phyloP scores from a whole-genome alignment of 2,888 invertebrate species.

The Drosophila birchii region DNA sequence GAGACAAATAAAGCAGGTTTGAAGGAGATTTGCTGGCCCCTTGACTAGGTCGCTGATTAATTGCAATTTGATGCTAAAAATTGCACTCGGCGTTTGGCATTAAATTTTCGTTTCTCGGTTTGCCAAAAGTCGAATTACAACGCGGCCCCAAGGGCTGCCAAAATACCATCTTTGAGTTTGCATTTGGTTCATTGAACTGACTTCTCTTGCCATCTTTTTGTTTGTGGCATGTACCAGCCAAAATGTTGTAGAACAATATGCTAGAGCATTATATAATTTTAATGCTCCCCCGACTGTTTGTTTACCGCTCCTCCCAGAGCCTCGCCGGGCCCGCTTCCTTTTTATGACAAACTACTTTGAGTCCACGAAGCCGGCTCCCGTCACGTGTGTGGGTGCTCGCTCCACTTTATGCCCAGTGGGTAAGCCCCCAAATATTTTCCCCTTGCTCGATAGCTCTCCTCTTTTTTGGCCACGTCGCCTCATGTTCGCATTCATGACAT shows the following conservation, averaged over 20 bases:
- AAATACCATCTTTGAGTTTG: constrained; percentile 4
- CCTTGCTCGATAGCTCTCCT: constrained; percentile 16
- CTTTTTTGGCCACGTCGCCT: constrained; percentile 47
- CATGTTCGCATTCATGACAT: constrained; percentile 64
- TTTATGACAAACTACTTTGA: constrained; percentile 48
- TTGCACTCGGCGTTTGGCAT: constrained; percentile 49
- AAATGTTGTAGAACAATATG: constrained; percentile 45
- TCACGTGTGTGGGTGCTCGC: constrained; percentile 53
- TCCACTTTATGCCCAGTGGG: constrained; percentile 36
- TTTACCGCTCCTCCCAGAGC: constrained; percentile 5
- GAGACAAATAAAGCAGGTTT: constrained; percentile 76
- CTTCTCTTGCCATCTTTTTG: background rate
- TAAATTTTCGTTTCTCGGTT: constrained; percentile 39
- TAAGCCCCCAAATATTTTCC: constrained; percentile 1
- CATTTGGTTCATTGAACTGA: constrained; percentile 48
- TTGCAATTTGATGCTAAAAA: constrained; percentile 78
- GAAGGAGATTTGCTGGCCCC: constrained; percentile 21
- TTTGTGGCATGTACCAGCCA: constrained; percentile 14
- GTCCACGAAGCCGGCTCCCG: constrained; percentile 30
- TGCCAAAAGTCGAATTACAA: constrained; percentile 35
- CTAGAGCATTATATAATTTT: constrained; percentile 57
- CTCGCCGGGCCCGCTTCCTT: background rate
- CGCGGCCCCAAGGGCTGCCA: constrained; percentile 27
- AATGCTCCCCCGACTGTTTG: constrained; percentile 28
- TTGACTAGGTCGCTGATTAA: constrained; percentile 62